Conservation (phyloP, 1,140 invertebrate genomes). For the Drosophila pseudoananassae region DNA sequence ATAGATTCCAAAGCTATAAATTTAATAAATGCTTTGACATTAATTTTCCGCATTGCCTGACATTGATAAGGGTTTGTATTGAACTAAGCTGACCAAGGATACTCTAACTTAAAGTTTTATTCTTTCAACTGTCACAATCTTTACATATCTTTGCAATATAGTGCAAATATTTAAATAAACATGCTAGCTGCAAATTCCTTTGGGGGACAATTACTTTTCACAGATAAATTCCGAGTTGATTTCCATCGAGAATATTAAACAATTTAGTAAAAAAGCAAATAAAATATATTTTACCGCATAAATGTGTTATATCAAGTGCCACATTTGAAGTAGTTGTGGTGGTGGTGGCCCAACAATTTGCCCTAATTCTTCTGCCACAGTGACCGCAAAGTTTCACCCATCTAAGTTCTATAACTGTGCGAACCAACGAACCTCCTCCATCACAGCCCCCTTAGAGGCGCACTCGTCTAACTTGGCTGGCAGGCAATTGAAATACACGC, state of each 20-base stretch:
- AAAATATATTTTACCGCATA: conserved; percentile 30
- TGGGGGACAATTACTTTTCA: conserved; percentile 12
- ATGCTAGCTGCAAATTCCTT: conserved; percentile 17
- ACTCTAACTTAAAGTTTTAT: not conserved
- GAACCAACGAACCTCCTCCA: not conserved
- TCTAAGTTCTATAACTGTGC: conserved; percentile 7
- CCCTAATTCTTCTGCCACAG: conserved; percentile 48
- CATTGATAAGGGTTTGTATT: conserved; percentile 32
- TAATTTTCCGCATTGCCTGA: conserved; percentile 10
- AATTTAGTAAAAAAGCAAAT: conserved; percentile 33
- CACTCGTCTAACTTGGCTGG: conserved; percentile 43
- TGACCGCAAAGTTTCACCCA: conserved; percentile 43
- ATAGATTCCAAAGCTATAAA: not conserved
- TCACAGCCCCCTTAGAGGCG: not conserved
- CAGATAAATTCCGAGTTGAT: conserved; percentile 20
- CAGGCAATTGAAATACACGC: conserved; percentile 73
- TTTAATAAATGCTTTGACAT: conserved; percentile 1
- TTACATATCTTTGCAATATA: not conserved
- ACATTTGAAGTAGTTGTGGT: conserved; percentile 1
- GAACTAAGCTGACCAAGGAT: conserved; percentile 7
- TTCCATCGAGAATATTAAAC: conserved; percentile 35
- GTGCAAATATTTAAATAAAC: not conserved
- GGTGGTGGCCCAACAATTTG: conserved; percentile 13
- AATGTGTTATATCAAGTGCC: conserved; percentile 29
- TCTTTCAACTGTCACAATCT: not conserved